Base-by-base conservation (phyloP, 1,140 invertebrate genomes). In the Leptinotarsa lineolata region DNA sequence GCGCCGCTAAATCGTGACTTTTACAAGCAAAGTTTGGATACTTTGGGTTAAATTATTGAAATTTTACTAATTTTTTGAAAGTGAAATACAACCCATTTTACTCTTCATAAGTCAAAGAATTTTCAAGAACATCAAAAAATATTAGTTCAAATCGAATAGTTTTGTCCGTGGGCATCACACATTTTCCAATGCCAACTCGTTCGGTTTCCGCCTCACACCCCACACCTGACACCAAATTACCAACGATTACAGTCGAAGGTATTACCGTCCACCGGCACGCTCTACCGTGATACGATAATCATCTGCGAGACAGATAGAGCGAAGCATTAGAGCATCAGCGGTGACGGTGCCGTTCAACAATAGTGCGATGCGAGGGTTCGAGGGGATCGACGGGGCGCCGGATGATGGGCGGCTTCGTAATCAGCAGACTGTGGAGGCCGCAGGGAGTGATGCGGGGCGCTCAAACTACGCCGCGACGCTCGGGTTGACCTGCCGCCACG, bases 401-500 rank as follows among this genome's bases (percentile, higher is more conserved):
- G 20, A 20, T 24, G 67, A 45, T 46, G 18, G 76, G 69, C 66
- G 79, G 78, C 75, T 78, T 76, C 74, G 81, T 82, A 81, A 82
- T 81, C 79, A 81, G 80, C 75, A 78, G 77, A 78, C 77, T 79
- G 78, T 81, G 77, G 76, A 73, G 77, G 79, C 75, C 67, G 68
- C 70, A 75, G 76, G 76, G 79, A 60, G 76, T 73, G 74, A 70
- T 73, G 61, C 64, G 76, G 76, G 79, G 76, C 67, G 76, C 75
- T 73, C 76, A 74, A 75, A 80, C 81, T 79, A 77, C 77, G 80
- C 81, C 79, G 76, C 80, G 79, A 81, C 78, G 81, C 74, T 79
- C 76, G 77, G 79, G 80, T 82, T 81, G 82, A 83, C 82, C 82
- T 83, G 82, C 82, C 78, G 82, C 81, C 82, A 75, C 73, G 71